Percentiles rank a stretch among this genome's conserved stretches.
phyloP scores from a whole-genome alignment of 2,113 vertebrate genomes.

The Chionomys nivalis region DNA sequence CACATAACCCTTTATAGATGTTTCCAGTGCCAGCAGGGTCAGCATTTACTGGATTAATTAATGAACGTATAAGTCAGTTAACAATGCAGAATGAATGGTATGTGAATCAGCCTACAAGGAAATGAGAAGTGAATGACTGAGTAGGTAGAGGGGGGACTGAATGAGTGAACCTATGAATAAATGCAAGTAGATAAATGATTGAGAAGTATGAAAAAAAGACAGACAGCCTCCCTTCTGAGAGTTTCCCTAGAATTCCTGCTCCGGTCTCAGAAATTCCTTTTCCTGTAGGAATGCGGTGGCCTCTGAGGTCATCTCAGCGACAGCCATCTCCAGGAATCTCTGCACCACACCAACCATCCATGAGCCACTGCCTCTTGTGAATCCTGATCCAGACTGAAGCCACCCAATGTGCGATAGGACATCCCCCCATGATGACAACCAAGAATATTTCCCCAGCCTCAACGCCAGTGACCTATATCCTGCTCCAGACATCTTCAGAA shows the following conservation, averaged over 20 bases:
- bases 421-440: not conserved
- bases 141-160: not conserved
- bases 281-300: not conserved
- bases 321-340: not conserved
- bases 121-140: not conserved
- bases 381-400: not conserved
- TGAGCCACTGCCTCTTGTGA: not conserved
- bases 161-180: not conserved
- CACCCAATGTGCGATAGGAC: not conserved
- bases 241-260: not conserved
- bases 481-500: not conserved
- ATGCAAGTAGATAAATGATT: not conserved
- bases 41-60: not conserved
- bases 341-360: not conserved
- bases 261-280: not conserved
- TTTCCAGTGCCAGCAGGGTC: not conserved
- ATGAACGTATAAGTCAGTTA: not conserved
- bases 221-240: not conserved
- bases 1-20: not conserved
- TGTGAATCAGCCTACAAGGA: not conserved
- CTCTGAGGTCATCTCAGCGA: not conserved
- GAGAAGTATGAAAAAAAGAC: not conserved
- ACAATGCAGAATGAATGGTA: not conserved
- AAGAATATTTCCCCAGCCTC: not conserved
- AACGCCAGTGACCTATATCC: not conserved